A percentile compares a stretch with the other conserved stretches of the same genome.
Evolutionary conservation across 2,888 invertebrate species (phyloP).

Genomic region (Punctoribates punctum): DNA sequence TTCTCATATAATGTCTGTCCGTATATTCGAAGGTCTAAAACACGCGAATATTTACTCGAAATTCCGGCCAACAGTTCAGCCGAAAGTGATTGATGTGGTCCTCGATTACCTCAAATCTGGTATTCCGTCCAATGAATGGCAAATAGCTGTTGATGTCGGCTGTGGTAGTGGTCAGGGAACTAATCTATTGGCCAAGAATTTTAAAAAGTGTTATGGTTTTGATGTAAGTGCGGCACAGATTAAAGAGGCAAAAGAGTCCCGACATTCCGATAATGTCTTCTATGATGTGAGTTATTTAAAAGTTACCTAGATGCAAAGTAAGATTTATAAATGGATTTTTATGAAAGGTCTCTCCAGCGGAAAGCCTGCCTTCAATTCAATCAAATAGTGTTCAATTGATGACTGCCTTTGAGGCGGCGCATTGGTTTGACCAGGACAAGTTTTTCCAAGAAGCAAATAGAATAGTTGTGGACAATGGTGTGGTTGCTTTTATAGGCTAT

Average conservation of each 20-base stretch:
- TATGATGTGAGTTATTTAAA: constrained; percentile 15
- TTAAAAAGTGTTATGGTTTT: constrained; percentile 55
- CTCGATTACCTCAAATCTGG: constrained; percentile 41
- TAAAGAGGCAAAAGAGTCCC: constrained; percentile 52
- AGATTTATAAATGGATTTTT: constrained; percentile 43
- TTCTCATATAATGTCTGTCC: constrained; percentile 21
- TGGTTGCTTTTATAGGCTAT: constrained; percentile 51
- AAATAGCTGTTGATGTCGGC: constrained; percentile 56
- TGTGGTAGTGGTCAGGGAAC: constrained; percentile 59
- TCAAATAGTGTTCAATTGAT: constrained; percentile 53
- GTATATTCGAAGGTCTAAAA: constrained; percentile 39
- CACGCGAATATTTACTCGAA: constrained; percentile 43
- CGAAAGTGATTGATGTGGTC: constrained; percentile 33
- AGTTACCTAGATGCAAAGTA: too few species aligned
- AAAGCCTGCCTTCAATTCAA: constrained; percentile 52
- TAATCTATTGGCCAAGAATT: constrained; percentile 54
- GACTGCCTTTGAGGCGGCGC: constrained; percentile 55
- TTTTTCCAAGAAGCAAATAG: constrained; percentile 55
- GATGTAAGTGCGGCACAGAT: constrained; percentile 56
- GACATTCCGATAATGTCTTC: constrained; percentile 50
- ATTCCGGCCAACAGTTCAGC: constrained; percentile 41
- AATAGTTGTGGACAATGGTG: constrained; percentile 55
- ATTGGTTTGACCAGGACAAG: constrained; percentile 55
- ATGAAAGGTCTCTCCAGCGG: constrained; percentile 53
- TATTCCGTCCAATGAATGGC: constrained; percentile 44